Evolutionary conservation across 35 echinoderm and acorn worm species (phyloP), one percentile per base, ranked within the genome.

Genomic region (Acanthaster planci): DNA sequence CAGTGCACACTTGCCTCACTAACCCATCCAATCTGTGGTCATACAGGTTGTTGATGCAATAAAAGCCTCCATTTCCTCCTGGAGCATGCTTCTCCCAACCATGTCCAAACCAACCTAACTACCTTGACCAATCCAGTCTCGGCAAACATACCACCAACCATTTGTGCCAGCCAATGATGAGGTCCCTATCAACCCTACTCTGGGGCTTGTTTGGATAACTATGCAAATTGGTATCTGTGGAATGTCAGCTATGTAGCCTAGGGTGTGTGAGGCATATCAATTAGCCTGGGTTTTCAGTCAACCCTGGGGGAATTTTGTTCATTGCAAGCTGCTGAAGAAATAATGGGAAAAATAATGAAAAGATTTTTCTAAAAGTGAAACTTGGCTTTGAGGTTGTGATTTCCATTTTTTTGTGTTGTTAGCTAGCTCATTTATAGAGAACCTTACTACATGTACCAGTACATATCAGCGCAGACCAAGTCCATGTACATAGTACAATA

Each of bases 141-240:
- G 12, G 19, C 29, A 77, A 30, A 53, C 79, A 51, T 52, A 51
- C 27, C 51, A 53, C 42, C 79, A 32, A 32, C n/a, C 40, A 81
- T 15, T 29, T 17, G 31, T 31, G 35, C 21, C 32, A 39, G 32
- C 31, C 39, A 37, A 39, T 23, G 3, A 37, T 26, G 39, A 19
- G 26, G 23, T 58, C 56, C 51, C 51, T 1, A 31, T 27, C 81
- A 83, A 21, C 44, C 12, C 81, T 32, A 57, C 81, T 57, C 51
- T 27, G 26, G 53, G 81, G 56, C 81, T 58, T 60, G 81, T 83
- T 83, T 83, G 44, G 81, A 53, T 83, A 59, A 83, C 81, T 83
- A 83, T 83, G 81, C 81, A 83, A 83, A 83, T 83, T 58, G 81
- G 53, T 38, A 83, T 83, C 81, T 34, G 18, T 58, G 44, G 29